These are phyloP conservation scores for Acomys russatus DNA, from an alignment of 2,797 vertebrate species.

Conservation along the genomic window DNA sequence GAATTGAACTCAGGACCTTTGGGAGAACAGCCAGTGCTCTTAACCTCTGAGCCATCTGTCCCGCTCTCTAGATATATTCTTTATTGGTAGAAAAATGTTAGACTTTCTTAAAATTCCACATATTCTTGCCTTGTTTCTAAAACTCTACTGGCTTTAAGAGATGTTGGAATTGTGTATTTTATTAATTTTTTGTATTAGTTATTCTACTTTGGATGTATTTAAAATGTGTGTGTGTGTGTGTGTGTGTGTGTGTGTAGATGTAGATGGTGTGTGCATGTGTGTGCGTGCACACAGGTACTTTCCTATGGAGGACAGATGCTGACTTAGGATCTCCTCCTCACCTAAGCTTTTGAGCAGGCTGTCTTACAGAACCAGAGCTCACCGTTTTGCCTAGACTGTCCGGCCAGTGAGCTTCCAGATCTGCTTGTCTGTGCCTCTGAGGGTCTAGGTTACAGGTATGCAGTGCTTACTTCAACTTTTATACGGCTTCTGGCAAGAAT, in stretches of 20 bases:
- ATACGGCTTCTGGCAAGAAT: background rate
- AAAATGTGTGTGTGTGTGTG: background rate
- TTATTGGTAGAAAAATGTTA: background rate
- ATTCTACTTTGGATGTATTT: background rate
- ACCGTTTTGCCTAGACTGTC: background rate
- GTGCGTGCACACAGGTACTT: background rate
- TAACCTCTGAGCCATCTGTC: too few species aligned
- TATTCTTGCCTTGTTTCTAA: constrained; percentile 1
- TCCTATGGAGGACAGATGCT: background rate
- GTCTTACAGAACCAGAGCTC: background rate
- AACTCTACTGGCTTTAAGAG: constrained; percentile 14
- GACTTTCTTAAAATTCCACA: constrained; percentile 7
- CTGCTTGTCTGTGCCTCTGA: background rate
- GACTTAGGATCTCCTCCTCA: background rate
- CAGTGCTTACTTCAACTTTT: background rate
- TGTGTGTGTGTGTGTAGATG: background rate
- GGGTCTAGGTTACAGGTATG: background rate
- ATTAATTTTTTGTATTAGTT: background rate
- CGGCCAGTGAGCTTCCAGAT: background rate
- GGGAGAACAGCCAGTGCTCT: too few species aligned
- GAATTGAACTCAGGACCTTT: too few species aligned
- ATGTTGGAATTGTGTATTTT: background rate
- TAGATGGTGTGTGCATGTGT: background rate
- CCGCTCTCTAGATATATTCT: background rate
- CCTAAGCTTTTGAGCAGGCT: background rate